Percentiles rank a stretch among this genome's conserved stretches.
These are phyloP conservation scores for Aplocera efformata DNA, from an alignment of 2,888 invertebrate genomes.

Conservation along the genomic window DNA sequence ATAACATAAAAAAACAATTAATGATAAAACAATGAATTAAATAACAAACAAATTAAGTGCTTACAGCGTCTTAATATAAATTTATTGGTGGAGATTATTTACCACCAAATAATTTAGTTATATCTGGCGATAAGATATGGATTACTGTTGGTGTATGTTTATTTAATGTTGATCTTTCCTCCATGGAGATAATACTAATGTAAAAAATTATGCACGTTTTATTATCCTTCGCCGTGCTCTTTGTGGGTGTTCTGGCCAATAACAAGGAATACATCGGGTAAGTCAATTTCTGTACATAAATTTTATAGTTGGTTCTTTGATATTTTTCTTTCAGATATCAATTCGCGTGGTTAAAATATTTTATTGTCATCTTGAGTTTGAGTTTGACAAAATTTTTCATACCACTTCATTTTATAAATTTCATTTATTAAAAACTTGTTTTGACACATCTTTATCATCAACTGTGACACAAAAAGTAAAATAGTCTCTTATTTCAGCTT, in stretches of 20 bases:
- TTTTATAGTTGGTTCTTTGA: no score
- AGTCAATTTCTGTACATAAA: constrained; percentile 20
- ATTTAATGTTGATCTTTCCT: neutral
- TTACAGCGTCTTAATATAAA: neutral
- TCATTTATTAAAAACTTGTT: no score
- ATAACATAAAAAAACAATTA: no score
- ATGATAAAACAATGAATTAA: no score
- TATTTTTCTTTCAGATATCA: no score
- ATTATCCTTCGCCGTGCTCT: constrained; percentile 19
- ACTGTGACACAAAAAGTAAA: no score
- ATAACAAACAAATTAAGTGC: no score
- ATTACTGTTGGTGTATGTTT: neutral
- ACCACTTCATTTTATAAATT: no score
- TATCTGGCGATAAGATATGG: neutral
- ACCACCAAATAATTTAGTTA: neutral
- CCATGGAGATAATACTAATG: neutral
- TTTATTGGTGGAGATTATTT: neutral
- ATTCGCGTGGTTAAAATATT: no score
- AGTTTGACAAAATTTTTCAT: no score
- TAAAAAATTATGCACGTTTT: neutral
- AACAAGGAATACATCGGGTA: constrained; percentile 57
- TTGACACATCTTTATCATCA: no score
- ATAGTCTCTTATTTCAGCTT: constrained; percentile 45
- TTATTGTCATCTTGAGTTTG: neutral
- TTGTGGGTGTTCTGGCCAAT: constrained; percentile 35